Percentiles rank a stretch among this genome's conserved stretches.
phyloP scores from a whole-genome alignment of 2,888 invertebrate genomes.

The Himalopsyche kuldschensis region DNA sequence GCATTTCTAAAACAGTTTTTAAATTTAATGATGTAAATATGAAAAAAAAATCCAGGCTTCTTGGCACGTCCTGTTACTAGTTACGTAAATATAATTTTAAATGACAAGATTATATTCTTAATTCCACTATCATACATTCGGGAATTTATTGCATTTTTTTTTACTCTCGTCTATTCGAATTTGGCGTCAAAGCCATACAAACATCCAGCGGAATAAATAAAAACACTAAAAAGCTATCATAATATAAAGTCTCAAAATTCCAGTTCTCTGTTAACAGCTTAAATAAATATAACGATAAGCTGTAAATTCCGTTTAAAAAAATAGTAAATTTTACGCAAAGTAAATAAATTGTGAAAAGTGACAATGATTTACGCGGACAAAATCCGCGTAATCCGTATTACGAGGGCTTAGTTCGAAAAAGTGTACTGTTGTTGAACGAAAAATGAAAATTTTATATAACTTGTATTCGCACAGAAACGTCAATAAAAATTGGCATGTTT shows the following conservation, averaged over 20 bases:
- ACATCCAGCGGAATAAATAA: background rate
- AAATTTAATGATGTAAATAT: too few species aligned
- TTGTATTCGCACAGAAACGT: too few species aligned
- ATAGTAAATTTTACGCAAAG: background rate
- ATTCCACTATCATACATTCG: too few species aligned
- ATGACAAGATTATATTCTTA: too few species aligned
- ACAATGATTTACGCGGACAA: background rate
- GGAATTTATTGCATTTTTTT: too few species aligned
- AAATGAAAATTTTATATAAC: background rate
- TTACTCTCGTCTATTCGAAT: too few species aligned
- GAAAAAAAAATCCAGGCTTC: too few species aligned
- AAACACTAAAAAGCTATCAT: background rate
- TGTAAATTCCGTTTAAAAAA: background rate
- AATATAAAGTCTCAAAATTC: background rate
- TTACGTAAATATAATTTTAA: too few species aligned
- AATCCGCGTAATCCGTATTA: background rate
- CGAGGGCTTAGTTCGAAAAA: background rate
- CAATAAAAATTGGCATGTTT: too few species aligned
- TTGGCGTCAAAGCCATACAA: too few species aligned
- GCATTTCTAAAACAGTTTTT: too few species aligned
- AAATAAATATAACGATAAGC: background rate
- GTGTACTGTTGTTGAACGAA: background rate
- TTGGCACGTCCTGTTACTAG: too few species aligned
- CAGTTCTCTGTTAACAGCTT: background rate
- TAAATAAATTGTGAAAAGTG: background rate